Evolutionary conservation across 1,140 invertebrate species (phyloP), one percentile per base, ranked within the genome.

Genomic region (Anoplophora glabripennis): DNA sequence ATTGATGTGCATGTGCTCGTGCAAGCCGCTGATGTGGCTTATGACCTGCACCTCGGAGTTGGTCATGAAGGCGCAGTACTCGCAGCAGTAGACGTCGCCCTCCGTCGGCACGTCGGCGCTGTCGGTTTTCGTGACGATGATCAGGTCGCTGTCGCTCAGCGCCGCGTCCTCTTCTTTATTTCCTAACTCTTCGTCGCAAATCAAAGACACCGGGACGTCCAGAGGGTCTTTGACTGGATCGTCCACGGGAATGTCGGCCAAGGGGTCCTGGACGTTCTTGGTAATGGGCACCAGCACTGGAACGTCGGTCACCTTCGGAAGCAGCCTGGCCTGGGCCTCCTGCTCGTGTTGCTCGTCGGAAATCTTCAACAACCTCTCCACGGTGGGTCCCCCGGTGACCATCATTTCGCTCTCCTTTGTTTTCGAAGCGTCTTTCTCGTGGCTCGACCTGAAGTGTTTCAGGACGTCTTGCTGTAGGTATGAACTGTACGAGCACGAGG

Each of bases 31-130:
- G n/a, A 57, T 65, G 59, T 28, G 18, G 4, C 28, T 36, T 8
- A 14, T 36, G 9, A 63, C 41, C 7, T 33, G 9, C 5, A 42
- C 33, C 18, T 66, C 37, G 4, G 57, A 62, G 11, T 57, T 41
- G 8, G 47, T 33, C 15, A 61, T 40, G 33, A 34, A 53, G 1
- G 47, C 45, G 35, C 66, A 68, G 10, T 58, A 38, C 1, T 59
- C 41, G 41, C 66, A 68, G 35, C 53, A 59, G 38, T 48, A 66
- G 11, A 57, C 53, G 10, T 61, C 48, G 14, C 61, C 56, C 4
- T 59, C 53, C 18, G 21, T 46, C 1, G 57, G 49, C 1, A 46
- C 45, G 15, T 51, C 14, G 34, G 58, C 21, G 17, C 18, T 47
- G 14, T 67, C 63, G 3, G 59, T 56, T 41, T 45, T 55, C 10